A percentile compares a stretch with the other conserved stretches of the same genome.
These are phyloP conservation scores for Abscondita cerata DNA, from an alignment of 2,888 invertebrate genomes.

Conservation along the genomic window DNA sequence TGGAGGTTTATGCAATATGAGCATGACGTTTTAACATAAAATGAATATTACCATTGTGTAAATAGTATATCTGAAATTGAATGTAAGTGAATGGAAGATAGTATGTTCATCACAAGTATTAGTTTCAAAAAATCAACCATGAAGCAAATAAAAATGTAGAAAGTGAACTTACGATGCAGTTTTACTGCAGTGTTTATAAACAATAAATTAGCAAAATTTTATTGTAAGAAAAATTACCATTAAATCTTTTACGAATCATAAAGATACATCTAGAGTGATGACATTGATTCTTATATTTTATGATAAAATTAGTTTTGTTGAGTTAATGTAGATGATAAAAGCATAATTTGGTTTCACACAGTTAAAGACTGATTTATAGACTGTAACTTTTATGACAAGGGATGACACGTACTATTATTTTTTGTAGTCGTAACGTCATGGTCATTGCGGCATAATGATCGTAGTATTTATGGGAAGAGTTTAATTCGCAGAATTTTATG, in stretches of 20 bases:
- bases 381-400: conserved; percentile 55
- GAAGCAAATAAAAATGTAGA: too few relatives aligned
- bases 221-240: too few relatives aligned
- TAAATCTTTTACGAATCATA: not conserved
- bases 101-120: too few relatives aligned
- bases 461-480: conserved; percentile 50
- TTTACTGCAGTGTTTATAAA: too few relatives aligned
- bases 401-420: conserved; percentile 51
- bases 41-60: too few relatives aligned
- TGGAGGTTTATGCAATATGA: too few relatives aligned
- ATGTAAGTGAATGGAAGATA: too few relatives aligned
- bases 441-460: conserved; percentile 51
- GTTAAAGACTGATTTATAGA: conserved; percentile 54
- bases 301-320: conserved; percentile 25
- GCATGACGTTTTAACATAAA: too few relatives aligned
- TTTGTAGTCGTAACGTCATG: conserved; percentile 48
- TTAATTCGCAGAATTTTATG: conserved; percentile 51
- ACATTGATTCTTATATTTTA: conserved; percentile 20
- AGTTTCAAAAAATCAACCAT: too few relatives aligned
- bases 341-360: conserved; percentile 34
- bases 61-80: too few relatives aligned
- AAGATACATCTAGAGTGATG: not conserved
- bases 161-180: not conserved
- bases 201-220: too few relatives aligned
- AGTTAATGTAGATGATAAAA: conserved; percentile 14